These are phyloP conservation scores for Formica aserva DNA, from an alignment of 2,888 invertebrate genomes.

Conservation along the genomic window DNA sequence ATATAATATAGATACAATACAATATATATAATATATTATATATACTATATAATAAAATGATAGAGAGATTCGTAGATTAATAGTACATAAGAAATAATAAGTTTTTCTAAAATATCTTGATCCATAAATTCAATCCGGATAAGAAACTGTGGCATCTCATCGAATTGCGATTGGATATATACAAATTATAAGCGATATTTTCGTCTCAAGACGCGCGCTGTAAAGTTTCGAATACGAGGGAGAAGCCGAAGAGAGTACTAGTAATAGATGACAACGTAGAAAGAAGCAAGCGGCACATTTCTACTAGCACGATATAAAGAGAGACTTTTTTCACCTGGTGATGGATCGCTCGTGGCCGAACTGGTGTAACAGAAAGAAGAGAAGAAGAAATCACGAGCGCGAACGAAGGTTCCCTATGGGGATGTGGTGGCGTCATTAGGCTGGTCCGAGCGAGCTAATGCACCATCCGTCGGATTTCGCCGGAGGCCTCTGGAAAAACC, in stretches of 20 bases:
- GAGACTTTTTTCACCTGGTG: slow-evolving; percentile 72
- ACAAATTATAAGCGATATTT: slow-evolving; percentile 26
- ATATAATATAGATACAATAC: not conserved
- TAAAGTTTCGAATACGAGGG: slow-evolving; percentile 43
- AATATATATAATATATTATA: not conserved
- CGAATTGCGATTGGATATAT: not conserved
- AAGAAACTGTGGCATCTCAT: not conserved
- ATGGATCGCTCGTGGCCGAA: slow-evolving; percentile 75
- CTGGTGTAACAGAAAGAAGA: slow-evolving; percentile 73
- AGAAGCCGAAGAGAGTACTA: slow-evolving; percentile 56
- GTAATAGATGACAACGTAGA: slow-evolving; percentile 56
- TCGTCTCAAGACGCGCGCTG: not conserved
- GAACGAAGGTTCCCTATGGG: slow-evolving; percentile 81
- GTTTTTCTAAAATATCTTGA: not conserved
- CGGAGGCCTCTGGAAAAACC: slow-evolving; percentile 79
- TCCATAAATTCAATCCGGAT: not conserved
- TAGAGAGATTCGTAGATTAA: not conserved
- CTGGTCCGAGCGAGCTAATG: slow-evolving; percentile 78
- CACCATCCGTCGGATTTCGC: slow-evolving; percentile 78
- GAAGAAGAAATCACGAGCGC: slow-evolving; percentile 81
- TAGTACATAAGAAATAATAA: not conserved
- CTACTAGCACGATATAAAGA: slow-evolving; percentile 71
- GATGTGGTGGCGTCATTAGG: slow-evolving; percentile 82
- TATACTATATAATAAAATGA: not conserved
- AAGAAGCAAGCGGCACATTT: slow-evolving; percentile 50